phyloP scores from a whole-genome alignment of 2,888 invertebrate species.

The Mimumesa dahlbomi region DNA sequence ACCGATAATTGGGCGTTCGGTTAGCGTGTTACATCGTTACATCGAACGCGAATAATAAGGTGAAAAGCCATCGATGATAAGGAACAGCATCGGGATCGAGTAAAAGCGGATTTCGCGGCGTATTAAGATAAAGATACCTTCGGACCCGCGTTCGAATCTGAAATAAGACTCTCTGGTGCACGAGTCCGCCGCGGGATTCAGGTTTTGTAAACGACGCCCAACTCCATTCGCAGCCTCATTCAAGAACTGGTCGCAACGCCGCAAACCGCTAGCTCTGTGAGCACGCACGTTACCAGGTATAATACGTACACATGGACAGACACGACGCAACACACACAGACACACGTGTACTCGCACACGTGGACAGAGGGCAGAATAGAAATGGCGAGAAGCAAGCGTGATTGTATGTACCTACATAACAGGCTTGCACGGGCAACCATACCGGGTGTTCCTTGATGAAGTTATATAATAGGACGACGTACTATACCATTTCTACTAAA shows the following conservation, averaged over 20 bases:
- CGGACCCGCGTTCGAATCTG: constrained; percentile 15
- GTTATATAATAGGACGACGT: neutral
- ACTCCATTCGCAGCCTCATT: constrained; percentile 58
- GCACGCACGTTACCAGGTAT: too few species aligned
- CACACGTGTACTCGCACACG: neutral
- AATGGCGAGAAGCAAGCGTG: constrained; percentile 35
- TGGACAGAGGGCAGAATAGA: constrained; percentile 34
- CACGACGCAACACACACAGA: too few species aligned
- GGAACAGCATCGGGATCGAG: neutral
- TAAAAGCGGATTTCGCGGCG: neutral
- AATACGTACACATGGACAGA: too few species aligned
- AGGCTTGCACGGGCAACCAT: constrained; percentile 1
- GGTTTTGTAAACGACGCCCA: constrained; percentile 54
- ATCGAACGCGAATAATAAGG: too few species aligned
- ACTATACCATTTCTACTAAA: neutral
- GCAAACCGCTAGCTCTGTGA: constrained; percentile 51
- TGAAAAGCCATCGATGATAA: too few species aligned
- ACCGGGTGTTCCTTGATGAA: constrained; percentile 1
- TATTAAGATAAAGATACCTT: constrained; percentile 9
- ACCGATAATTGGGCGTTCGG: too few species aligned
- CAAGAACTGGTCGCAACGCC: constrained; percentile 60
- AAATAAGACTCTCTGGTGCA: constrained; percentile 22
- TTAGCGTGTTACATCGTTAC: too few species aligned
- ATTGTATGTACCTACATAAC: constrained; percentile 15
- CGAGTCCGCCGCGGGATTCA: constrained; percentile 36